Evolutionary conservation across 2,797 vertebrate genomes (phyloP), one percentile per base, ranked within the genome.

Genomic region (Furcifer pardalis): DNA sequence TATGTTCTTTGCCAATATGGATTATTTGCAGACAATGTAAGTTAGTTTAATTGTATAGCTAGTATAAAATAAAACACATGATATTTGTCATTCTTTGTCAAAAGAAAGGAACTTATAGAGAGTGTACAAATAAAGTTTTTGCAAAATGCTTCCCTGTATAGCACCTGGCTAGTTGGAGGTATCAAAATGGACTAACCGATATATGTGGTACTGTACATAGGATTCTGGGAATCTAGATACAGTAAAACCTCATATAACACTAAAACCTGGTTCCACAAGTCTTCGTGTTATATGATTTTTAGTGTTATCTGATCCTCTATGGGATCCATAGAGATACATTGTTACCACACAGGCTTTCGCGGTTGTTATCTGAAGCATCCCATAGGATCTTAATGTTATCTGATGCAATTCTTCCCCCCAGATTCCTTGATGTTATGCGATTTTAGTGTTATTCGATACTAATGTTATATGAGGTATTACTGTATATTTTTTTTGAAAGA

Each of bases 91-190:
- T 9, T 56, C 32, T 27, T 37, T 76, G 21, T 27, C 59, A 81
- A 49, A 66, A 25, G 62, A 66, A 46, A 83, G 44, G 52, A 32
- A 37, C 32, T 76, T 56, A 56, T 5, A 2, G 13, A 49, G 12
- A n/a, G 40, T 4, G 7, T 56, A 56, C 32, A 69, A 68, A 15
- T 9, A 12, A 7, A 23, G 27, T 83, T 66, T 10, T 56, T 75
- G 49, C 19, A 74, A 84, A 74, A 5, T 60, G 27, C 85, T 73
- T 12, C 88, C 30, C n/a, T 68, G 80, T 37, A 79, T 23, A 15
- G 21, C 35, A 81, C 46, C 30, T 65, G 6, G 65, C 19, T 81
- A 23, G 17, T 40, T 81, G 40, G 56, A 89, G 83, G 87, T 7
- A 30, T 69, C 19, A 82, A 80, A 77, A 23, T 73, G 7, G 3